These are phyloP conservation scores for Gadopsis marmoratus DNA, from an alignment of 2,797 vertebrate species.

Conservation along the genomic window DNA sequence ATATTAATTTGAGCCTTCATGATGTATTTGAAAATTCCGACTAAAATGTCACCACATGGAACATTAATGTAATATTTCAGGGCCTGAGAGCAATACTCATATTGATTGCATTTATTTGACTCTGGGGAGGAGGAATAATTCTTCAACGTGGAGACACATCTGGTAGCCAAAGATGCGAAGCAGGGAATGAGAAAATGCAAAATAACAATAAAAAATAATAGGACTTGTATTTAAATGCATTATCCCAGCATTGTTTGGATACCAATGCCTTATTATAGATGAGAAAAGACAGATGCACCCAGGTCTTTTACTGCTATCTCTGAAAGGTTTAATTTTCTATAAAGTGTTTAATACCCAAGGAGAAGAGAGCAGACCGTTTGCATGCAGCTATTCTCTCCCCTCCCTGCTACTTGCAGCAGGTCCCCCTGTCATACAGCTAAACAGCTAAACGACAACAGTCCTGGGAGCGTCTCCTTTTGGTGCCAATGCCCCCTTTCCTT, in stretches of 20 bases:
- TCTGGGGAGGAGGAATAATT: constrained; percentile 99
- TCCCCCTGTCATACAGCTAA: constrained; percentile 74
- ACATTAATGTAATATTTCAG: constrained; percentile 99
- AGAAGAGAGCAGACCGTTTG: constrained; percentile 78
- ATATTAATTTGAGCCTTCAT: constrained; percentile 99
- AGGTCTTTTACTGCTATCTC: constrained; percentile 83
- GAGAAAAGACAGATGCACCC: constrained; percentile 82
- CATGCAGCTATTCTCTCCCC: constrained; percentile 66
- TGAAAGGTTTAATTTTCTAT: constrained; percentile 86
- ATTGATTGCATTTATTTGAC: constrained; percentile 99
- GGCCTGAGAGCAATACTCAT: constrained; percentile 99
- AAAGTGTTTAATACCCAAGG: constrained; percentile 82
- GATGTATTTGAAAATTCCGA: constrained; percentile 99
- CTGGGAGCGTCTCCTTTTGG: constrained; percentile 66
- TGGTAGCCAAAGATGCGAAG: constrained; percentile 99
- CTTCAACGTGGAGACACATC: constrained; percentile 99
- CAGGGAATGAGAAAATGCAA: constrained; percentile 96
- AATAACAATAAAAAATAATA: constrained; percentile 97
- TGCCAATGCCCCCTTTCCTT: constrained; percentile 52
- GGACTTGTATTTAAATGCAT: constrained; percentile 90
- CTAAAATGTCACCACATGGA: constrained; percentile 99
- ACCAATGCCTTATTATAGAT: constrained; percentile 83
- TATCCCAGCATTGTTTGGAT: constrained; percentile 86
- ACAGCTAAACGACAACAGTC: constrained; percentile 73
- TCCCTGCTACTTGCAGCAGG: constrained; percentile 64